Conservation (phyloP, 1,140 invertebrate genomes). For the Drosophila busckii region DNA sequence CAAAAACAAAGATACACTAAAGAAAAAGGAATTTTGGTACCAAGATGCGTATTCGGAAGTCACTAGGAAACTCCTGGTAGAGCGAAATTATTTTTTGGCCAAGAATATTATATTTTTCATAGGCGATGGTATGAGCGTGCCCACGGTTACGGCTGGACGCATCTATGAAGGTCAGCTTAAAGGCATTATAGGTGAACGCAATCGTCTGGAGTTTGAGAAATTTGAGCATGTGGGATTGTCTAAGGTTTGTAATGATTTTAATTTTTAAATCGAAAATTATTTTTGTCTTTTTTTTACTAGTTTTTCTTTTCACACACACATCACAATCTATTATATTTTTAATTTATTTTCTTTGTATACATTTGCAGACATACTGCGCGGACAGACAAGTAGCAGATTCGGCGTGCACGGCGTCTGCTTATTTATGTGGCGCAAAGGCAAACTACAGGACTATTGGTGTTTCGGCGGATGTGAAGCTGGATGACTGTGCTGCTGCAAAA, state of each 20-base stretch:
- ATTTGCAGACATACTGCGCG: constrained; percentile 82
- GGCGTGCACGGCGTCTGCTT: constrained; percentile 85
- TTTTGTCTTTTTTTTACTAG: no score
- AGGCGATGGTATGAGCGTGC: constrained; percentile 89
- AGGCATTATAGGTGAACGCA: constrained; percentile 83
- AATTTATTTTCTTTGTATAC: not conserved
- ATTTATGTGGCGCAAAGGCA: constrained; percentile 86
- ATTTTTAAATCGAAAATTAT: not conserved
- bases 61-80: constrained; percentile 45
- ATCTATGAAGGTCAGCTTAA: constrained; percentile 84
- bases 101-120: constrained; percentile 88
- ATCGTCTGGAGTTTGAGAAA: constrained; percentile 85
- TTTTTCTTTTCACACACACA: no score
- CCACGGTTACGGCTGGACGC: constrained; percentile 85
- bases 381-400: constrained; percentile 90
- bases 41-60: constrained; percentile 52
- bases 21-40: constrained; percentile 61
- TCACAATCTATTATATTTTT: not conserved
- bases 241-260: constrained; percentile 81
- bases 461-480: constrained; percentile 81
- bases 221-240: constrained; percentile 86
- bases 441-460: constrained; percentile 85
- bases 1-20: constrained; percentile 26
- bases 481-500: constrained; percentile 84
- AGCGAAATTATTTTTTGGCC: constrained; percentile 79